phyloP scores from a whole-genome alignment of 1,140 invertebrate genomes.

The Drosophila athabasca region DNA sequence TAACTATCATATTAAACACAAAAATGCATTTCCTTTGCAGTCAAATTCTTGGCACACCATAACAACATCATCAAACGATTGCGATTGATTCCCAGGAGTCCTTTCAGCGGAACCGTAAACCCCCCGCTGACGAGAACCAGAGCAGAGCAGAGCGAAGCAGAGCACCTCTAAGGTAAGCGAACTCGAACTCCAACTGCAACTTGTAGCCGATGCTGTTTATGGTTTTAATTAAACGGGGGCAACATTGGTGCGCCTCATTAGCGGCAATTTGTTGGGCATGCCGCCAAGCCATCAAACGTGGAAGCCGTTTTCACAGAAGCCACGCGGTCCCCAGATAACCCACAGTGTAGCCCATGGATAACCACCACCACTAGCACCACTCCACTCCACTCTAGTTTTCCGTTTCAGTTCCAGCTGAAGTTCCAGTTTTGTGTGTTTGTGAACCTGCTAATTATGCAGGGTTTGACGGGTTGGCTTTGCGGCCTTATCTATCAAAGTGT shows the following conservation, averaged over 20 bases:
- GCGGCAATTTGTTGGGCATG: constrained; percentile 75
- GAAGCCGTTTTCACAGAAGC: constrained; percentile 55
- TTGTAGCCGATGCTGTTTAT: constrained; percentile 48
- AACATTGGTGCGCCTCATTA: constrained; percentile 71
- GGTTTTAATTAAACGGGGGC: constrained; percentile 71
- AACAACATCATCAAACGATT: constrained; percentile 54
- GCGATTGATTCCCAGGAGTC: constrained; percentile 58
- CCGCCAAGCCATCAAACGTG: constrained; percentile 58
- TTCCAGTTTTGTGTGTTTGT: background rate
- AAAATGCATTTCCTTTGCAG: constrained; percentile 48
- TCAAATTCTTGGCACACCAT: constrained; percentile 43
- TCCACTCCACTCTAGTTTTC: constrained; percentile 1
- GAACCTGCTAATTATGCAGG: constrained; percentile 64
- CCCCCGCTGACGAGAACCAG: constrained; percentile 3
- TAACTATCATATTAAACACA: constrained; percentile 1
- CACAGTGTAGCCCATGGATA: constrained; percentile 20
- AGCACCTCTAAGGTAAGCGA: constrained; percentile 50
- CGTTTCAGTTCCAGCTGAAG: constrained; percentile 27
- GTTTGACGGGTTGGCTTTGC: constrained; percentile 1
- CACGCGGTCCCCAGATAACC: constrained; percentile 48
- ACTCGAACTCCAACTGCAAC: background rate
- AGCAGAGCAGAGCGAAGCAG: background rate
- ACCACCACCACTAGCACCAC: constrained; percentile 2
- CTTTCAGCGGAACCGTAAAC: constrained; percentile 50
- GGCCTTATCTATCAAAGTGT: constrained; percentile 63